Evolutionary conservation across 1,140 invertebrate species (phyloP).

Genomic region (Lepidotrigona ventralis): DNA sequence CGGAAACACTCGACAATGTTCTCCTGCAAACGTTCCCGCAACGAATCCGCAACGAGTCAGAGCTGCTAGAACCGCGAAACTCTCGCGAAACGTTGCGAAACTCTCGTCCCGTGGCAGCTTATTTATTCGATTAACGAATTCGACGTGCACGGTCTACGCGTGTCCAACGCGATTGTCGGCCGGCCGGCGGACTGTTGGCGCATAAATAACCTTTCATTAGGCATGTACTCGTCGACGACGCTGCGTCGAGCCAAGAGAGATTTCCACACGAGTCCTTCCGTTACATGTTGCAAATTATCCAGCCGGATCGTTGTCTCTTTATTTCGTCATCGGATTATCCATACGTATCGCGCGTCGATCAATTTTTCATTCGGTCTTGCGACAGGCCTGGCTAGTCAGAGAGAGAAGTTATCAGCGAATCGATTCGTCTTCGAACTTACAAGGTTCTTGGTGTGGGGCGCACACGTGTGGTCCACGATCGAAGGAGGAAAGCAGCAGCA

Average conservation of each 20-base stretch:
- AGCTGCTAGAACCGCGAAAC: background rate
- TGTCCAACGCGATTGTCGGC: constrained; percentile 6
- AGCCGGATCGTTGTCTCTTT: background rate
- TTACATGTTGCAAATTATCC: constrained; percentile 15
- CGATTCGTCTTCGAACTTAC: background rate
- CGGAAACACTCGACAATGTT: background rate
- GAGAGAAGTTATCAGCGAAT: background rate
- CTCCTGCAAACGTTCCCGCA: constrained; percentile 50
- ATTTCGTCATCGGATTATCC: background rate
- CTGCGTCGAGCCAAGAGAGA: background rate
- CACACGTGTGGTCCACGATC: constrained; percentile 56
- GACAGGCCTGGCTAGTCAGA: background rate
- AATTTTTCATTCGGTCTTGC: background rate
- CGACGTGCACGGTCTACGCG: background rate
- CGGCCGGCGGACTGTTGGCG: constrained; percentile 6
- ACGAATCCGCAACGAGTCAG: constrained; percentile 46
- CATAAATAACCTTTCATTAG: constrained; percentile 42
- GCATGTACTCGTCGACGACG: background rate
- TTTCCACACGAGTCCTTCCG: background rate
- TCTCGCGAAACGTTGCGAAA: background rate
- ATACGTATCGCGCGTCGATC: background rate
- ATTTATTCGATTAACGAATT: constrained; percentile 23
- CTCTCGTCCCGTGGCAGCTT: background rate
- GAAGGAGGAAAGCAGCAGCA: background rate
- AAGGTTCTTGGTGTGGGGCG: background rate